Base-by-base conservation (phyloP, 2,888 invertebrate genomes). In the Andrena camellia region DNA sequence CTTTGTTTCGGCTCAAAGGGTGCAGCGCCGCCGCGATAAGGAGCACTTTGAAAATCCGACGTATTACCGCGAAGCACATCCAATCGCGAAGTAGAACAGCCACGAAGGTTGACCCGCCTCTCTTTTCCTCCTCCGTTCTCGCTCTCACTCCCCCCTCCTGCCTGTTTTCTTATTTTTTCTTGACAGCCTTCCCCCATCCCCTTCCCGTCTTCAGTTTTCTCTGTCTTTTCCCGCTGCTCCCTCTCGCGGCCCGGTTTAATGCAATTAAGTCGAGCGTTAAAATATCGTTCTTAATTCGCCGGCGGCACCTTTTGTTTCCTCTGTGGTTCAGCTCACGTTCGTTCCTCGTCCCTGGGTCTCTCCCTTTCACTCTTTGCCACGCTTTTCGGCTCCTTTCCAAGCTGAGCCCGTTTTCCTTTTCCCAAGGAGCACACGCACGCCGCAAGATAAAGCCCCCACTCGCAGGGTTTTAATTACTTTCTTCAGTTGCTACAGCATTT, bases 181-280 rank as follows among this genome's bases (percentile, higher is more conserved):
- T 76, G 50, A 54, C 76, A 59, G 72, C 57, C 59, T 29, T 66
- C 68, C 57, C 35, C 74, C 50, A 23, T 33, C 54, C 59, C 71
- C 62, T 29, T 50, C 54, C 63, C 68, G 52, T 67, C 64, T 29
- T 33, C 52, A 33, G 63, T 63, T 77, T 67, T 48, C 78, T 68
- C 78, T 31, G 31, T 72, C 68, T 48, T 52, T 73, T 68, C 64
- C 68, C 50, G 26, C 69, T 67, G 20, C 67, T 50, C 70, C 26
- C 86, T 80, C 84, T 78, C 81, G 80, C 75, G 81, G 83, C 31
- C 81, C 84, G 88, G 90, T 89, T 89, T 91, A 90, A 90, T 89
- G 90, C 90, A 90, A 91, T 91, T 91, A 91, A 91, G 88, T 91
- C 90, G 90, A 90, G 91, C 91, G 90, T 91, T 91, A 91, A 91